Evolutionary conservation across 2,888 invertebrate species (phyloP).

Genomic region (Tenodera sinensis): DNA sequence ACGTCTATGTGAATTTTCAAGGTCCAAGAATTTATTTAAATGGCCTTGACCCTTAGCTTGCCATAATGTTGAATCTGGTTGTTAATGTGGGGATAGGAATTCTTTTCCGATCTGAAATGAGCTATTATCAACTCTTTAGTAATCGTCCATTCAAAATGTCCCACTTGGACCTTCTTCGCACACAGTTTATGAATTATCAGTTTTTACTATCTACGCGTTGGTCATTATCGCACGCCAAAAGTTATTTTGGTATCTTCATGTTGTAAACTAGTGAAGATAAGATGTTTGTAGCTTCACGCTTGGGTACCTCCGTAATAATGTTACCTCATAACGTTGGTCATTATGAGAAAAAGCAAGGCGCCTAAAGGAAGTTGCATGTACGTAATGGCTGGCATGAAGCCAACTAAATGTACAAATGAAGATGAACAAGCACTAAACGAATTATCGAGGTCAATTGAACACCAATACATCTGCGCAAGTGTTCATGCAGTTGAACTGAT

Average conservation of each 20-base stretch:
- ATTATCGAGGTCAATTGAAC: not conserved
- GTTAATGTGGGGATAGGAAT: no score
- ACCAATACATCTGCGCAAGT: not conserved
- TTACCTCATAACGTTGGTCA: not conserved
- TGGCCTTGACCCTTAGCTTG: no score
- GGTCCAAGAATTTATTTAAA: no score
- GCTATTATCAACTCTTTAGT: no score
- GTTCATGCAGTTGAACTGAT: not conserved
- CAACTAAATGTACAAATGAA: not conserved
- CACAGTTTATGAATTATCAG: no score
- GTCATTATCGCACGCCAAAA: no score
- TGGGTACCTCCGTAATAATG: not conserved
- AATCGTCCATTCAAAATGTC: no score
- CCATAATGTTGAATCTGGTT: no score
- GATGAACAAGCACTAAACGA: not conserved
- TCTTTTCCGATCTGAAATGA: no score
- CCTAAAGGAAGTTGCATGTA: not conserved
- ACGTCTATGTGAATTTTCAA: no score
- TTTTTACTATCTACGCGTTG: no score
- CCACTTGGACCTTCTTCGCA: no score
- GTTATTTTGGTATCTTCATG: not conserved
- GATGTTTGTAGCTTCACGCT: not conserved
- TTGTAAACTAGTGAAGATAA: not conserved
- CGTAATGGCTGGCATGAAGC: not conserved
- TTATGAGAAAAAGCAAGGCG: not conserved